Base-by-base conservation (phyloP, 2,888 invertebrate genomes). In the Dusona sp. region DNA sequence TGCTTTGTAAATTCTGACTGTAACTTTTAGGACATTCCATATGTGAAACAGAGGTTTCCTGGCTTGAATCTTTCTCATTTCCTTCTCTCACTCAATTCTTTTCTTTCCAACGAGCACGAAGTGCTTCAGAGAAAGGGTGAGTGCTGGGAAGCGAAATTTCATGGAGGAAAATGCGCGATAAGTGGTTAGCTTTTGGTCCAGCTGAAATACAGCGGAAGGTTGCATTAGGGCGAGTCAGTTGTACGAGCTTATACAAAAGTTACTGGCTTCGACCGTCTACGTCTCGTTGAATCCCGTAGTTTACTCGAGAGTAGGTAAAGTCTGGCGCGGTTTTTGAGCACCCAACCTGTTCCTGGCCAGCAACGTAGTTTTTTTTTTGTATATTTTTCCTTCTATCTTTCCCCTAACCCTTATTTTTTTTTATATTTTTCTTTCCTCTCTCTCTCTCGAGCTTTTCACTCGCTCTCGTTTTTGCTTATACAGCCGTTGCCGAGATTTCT, bases 281-380 rank as follows among this genome's bases (percentile, higher is more conserved):
- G 38, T 38, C 36, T 64, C 73, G 25, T 33, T 29, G n/a, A 8
- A 13, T 29, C 9, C 22, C 42, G 79, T 57, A 72, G 48, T 68
- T 82, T 67, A 25, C 68, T 45, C 68, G 78, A 61, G 77, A 84
- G 81, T 80, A 75, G 83, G 81, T 81, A 84, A 86, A 86, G 86
- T 86, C 86, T 86, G 80, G 80, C 51, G 74, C 61, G 86, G 80
- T 73, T 86, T 86, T 81, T 77, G 73, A 86, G 81, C 83, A 72
- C 77, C 73, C 79, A 61, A 36, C 54, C 75, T 82, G 79, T 85
- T 83, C 79, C 79, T 54, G 72, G 61, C 57, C 25, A 25, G 73
- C 19, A 25, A 80, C 19, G 25, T 68, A 48, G 2, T 22, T 29
- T 79, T 61, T 57, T 57, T 83, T 80, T 80, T 25, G 45, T 51